phyloP scores from a whole-genome alignment of 2,888 invertebrate genomes.

The Agrochola macilenta region DNA sequence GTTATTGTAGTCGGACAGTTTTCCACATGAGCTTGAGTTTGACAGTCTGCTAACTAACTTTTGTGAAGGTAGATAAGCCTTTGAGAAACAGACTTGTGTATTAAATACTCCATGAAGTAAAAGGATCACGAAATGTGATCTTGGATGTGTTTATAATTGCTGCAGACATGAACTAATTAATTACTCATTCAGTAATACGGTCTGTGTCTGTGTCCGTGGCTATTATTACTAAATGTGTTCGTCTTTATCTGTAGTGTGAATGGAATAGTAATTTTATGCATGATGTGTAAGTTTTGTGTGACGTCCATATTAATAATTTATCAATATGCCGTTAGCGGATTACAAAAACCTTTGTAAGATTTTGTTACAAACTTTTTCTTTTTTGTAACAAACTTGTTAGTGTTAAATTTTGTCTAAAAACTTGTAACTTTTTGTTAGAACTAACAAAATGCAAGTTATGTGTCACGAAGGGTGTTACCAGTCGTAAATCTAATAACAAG shows the following conservation, averaged over 20 bases:
- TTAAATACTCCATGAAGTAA: slow-evolving; percentile 13
- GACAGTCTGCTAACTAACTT: not conserved
- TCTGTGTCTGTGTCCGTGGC: not conserved
- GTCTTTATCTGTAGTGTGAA: slow-evolving; percentile 31
- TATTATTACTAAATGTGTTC: slow-evolving; percentile 34
- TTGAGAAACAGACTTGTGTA: not conserved
- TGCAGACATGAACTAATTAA: slow-evolving; percentile 51
- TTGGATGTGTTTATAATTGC: slow-evolving; percentile 21
- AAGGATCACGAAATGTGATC: slow-evolving; percentile 33
- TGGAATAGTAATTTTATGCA: slow-evolving; percentile 56
- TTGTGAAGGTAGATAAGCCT: not conserved
- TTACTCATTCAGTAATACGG: slow-evolving; percentile 39
- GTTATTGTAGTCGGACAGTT: not conserved
- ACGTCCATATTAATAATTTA: slow-evolving; percentile 26
- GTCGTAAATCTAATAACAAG: slow-evolving; percentile 61
- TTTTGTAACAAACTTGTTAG: not conserved
- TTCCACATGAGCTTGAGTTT: not conserved
- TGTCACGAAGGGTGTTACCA: slow-evolving; percentile 12
- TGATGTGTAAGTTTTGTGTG: slow-evolving; percentile 45
- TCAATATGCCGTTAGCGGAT: slow-evolving; percentile 8
- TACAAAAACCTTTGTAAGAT: not conserved
- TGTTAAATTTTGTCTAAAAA: not conserved
- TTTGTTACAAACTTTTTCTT: slow-evolving; percentile 1
- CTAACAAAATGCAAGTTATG: slow-evolving; percentile 10
- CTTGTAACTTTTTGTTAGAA: not conserved